These are phyloP conservation scores for Chironex yamaguchii DNA, from an alignment of 30 jellyfish, hydroid and myxozoan species.

Conservation along the genomic window DNA sequence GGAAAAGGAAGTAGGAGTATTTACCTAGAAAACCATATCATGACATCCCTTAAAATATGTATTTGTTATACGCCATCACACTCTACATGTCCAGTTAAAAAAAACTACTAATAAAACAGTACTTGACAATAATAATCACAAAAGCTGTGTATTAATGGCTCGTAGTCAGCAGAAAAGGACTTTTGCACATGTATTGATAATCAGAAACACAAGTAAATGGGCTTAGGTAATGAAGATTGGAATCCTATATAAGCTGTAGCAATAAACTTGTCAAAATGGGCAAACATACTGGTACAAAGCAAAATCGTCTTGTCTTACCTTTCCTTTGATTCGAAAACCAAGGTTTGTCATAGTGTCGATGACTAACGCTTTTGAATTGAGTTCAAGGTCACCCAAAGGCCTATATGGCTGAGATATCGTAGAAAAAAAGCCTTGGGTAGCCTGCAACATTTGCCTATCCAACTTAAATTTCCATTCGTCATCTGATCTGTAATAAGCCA, in stretches of 20 bases:
- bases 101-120: too few relatives aligned
- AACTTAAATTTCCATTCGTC: slow-evolving; percentile 74
- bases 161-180: not conserved
- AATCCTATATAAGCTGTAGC: too few relatives aligned
- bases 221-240: not conserved
- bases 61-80: too few relatives aligned
- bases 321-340: slow-evolving; percentile 54
- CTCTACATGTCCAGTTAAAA: too few relatives aligned
- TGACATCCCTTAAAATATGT: too few relatives aligned
- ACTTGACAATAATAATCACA: too few relatives aligned
- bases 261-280: not conserved
- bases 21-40: too few relatives aligned
- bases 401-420: slow-evolving; percentile 54
- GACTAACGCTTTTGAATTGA: slow-evolving; percentile 61
- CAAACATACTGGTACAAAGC: not conserved
- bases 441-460: slow-evolving; percentile 61
- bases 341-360: slow-evolving; percentile 66
- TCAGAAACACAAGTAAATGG: not conserved
- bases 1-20: too few relatives aligned
- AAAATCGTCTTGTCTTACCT: slow-evolving; percentile 38
- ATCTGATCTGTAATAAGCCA: slow-evolving; percentile 3
- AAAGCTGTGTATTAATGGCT: too few relatives aligned
- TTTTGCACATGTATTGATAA: not conserved
- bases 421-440: slow-evolving; percentile 78
- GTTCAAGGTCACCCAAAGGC: slow-evolving; percentile 78